Evolutionary conservation across 2,113 vertebrate species (phyloP).

Genomic region (Anhinga anhinga): DNA sequence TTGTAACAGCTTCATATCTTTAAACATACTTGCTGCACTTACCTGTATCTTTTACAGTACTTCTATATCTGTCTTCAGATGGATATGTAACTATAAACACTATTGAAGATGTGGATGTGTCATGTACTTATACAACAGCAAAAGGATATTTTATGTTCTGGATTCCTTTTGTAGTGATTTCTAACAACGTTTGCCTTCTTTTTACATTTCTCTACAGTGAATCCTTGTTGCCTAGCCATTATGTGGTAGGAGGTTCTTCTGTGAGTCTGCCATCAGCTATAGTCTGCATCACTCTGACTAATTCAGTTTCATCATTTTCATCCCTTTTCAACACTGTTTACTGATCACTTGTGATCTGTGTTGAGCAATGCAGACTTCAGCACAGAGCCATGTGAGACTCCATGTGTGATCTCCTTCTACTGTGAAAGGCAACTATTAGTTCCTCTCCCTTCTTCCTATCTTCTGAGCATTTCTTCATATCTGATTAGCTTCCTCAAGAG

Average conservation of each 20-base stretch:
- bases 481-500: background rate
- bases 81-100: background rate
- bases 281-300: background rate
- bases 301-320: background rate
- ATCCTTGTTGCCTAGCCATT: background rate
- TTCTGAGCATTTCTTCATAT: conserved; percentile 4
- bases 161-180: background rate
- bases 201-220: background rate
- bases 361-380: background rate
- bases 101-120: background rate
- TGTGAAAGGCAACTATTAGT: background rate
- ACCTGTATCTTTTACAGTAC: background rate
- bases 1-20: background rate
- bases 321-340: background rate
- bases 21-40: background rate
- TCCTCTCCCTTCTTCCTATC: background rate
- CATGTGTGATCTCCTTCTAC: background rate
- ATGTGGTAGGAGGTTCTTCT: background rate
- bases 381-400: background rate
- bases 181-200: background rate
- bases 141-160: background rate
- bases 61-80: background rate
- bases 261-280: background rate
- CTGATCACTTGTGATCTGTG: background rate
- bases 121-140: background rate